Conservation (phyloP, 1,140 invertebrate species). For the Drosophila bipectinata region DNA sequence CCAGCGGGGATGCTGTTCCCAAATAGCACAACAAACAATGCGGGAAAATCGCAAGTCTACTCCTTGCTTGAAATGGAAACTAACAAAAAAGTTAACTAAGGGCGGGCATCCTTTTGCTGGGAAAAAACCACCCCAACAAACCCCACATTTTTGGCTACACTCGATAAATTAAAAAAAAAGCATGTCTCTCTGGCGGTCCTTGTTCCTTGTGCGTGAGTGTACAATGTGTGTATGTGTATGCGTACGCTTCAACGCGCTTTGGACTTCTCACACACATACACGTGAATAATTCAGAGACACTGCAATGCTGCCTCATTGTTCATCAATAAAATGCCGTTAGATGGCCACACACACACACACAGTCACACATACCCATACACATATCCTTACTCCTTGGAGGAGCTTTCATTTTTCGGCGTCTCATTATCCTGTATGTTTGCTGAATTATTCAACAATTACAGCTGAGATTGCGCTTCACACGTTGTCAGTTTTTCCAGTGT, state of each 20-base stretch:
- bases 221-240: constrained; percentile 28
- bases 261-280: constrained; percentile 44
- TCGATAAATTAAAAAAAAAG: constrained; percentile 71
- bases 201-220: constrained; percentile 3
- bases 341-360: constrained; percentile 17
- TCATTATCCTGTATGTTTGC: constrained; percentile 52
- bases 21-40: constrained; percentile 74
- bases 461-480: constrained; percentile 65
- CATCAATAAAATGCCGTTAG: constrained; percentile 44
- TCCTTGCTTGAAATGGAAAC: constrained; percentile 37
- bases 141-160: constrained; percentile 44
- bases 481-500: constrained; percentile 50
- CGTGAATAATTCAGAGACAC: constrained; percentile 65
- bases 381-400: not conserved
- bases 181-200: constrained; percentile 4
- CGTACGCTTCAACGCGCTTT: constrained; percentile 65
- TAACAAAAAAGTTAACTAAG: constrained; percentile 79
- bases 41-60: constrained; percentile 13
- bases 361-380: not conserved
- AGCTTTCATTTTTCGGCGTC: constrained; percentile 50
- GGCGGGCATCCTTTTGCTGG: constrained; percentile 35
- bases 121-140: constrained; percentile 59
- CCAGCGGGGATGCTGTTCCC: constrained; percentile 55
- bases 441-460: constrained; percentile 65
- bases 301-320: constrained; percentile 59